phyloP scores from a whole-genome alignment of 2,113 vertebrate genomes.

The Vimba vimba region DNA sequence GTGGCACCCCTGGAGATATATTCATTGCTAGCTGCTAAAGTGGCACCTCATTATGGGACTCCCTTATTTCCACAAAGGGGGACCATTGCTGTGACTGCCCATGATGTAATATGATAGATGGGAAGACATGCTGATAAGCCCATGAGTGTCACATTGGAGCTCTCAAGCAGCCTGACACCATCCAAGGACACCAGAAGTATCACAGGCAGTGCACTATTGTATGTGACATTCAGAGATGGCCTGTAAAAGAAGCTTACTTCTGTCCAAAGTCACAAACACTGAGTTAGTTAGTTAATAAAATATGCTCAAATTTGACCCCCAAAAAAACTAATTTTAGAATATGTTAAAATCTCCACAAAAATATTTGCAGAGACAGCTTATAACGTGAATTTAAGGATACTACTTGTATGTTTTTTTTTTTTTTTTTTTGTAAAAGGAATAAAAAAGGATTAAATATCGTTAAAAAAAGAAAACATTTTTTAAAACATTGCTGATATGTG shows the following conservation, averaged over 20 bases:
- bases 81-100: not conserved
- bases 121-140: not conserved
- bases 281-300: not conserved
- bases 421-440: not conserved
- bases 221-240: not conserved
- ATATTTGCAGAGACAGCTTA: not conserved
- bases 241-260: not conserved
- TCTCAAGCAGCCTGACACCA: not conserved
- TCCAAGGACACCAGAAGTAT: not conserved
- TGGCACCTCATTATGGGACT: not conserved
- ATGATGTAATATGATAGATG: not conserved
- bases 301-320: not conserved
- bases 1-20: not conserved
- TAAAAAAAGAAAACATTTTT: too few species aligned
- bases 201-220: not conserved
- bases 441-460: not conserved
- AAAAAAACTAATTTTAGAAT: not conserved
- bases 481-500: not conserved
- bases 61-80: not conserved
- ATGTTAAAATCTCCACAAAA: not conserved
- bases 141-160: slow-evolving; percentile 2
- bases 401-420: too few species aligned
- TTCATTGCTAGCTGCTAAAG: not conserved
- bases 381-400: not conserved
- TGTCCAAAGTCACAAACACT: not conserved